These are phyloP conservation scores for Passer domesticus DNA, from an alignment of 2,113 vertebrate species.

Conservation along the genomic window DNA sequence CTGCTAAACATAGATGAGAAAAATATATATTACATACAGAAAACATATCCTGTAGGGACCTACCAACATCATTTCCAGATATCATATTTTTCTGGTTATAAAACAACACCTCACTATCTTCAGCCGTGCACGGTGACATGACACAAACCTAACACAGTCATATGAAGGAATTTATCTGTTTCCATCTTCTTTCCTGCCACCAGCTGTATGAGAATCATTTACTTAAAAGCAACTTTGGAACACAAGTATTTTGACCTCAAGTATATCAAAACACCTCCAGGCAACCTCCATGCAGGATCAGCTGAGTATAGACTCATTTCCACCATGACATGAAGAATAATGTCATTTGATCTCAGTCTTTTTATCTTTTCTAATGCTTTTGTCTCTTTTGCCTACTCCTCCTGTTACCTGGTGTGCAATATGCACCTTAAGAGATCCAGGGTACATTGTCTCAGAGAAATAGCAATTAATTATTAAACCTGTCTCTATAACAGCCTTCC, in stretches of 20 bases:
- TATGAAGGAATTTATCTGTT: not conserved
- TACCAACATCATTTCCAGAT: not conserved
- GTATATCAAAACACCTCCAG: not conserved
- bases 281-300: not conserved
- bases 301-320: not conserved
- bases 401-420: not conserved
- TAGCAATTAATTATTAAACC: conserved; percentile 57
- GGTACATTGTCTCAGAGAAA: conserved; percentile 7
- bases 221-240: not conserved
- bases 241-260: conserved; percentile 24
- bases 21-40: not conserved
- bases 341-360: conserved; percentile 22
- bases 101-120: not conserved
- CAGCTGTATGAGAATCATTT: not conserved
- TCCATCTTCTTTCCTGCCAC: not conserved
- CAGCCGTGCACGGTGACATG: not conserved
- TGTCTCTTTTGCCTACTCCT: conserved; percentile 10
- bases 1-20: not conserved
- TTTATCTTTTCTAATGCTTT: conserved; percentile 28
- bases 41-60: not conserved
- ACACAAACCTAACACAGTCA: not conserved
- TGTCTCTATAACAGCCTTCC: conserved; percentile 29
- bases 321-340: not conserved
- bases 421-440: not conserved
- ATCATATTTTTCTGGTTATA: not conserved